Percentiles rank a stretch among this genome's conserved stretches.
Evolutionary conservation across 2,113 vertebrate genomes (phyloP).

Genomic region (Limanda limanda): DNA sequence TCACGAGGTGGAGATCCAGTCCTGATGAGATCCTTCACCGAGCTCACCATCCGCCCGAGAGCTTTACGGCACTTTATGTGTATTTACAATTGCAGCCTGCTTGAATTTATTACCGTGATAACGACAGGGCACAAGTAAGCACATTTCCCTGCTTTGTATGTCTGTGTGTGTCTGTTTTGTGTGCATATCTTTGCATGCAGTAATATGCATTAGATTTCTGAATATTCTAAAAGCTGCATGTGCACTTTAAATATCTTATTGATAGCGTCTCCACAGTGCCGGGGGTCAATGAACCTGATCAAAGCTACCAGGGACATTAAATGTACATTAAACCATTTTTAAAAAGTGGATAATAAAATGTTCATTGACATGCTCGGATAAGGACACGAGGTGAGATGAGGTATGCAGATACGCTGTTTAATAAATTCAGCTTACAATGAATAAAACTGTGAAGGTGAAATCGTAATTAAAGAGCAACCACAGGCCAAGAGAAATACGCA

Average conservation of each 20-base stretch:
- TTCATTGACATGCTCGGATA: constrained; percentile 29
- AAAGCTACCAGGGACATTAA: constrained; percentile 23
- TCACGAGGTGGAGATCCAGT: not conserved
- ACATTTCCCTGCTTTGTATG: not conserved
- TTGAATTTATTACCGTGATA: not conserved
- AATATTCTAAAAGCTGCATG: constrained; percentile 20
- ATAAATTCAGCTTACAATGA: constrained; percentile 31
- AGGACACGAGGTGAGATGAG: constrained; percentile 8
- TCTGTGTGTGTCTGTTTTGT: not conserved
- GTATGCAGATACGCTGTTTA: constrained; percentile 18
- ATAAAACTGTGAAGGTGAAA: constrained; percentile 39
- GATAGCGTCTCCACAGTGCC: not conserved
- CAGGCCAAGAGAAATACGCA: not conserved
- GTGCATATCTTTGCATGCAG: not conserved
- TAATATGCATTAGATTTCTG: not conserved
- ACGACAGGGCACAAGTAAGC: not conserved
- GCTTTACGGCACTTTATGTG: not conserved
- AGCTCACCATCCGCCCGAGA: not conserved
- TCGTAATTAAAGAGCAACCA: constrained; percentile 27
- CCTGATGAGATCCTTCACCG: not conserved
- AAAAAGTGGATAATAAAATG: constrained; percentile 40
- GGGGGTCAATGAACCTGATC: constrained; percentile 38
- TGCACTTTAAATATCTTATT: constrained; percentile 33
- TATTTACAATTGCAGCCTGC: not conserved
- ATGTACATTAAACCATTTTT: constrained; percentile 41